Evolutionary conservation across 2,113 vertebrate genomes (phyloP), one percentile per base, ranked within the genome.

Genomic region (Pimephales promelas): DNA sequence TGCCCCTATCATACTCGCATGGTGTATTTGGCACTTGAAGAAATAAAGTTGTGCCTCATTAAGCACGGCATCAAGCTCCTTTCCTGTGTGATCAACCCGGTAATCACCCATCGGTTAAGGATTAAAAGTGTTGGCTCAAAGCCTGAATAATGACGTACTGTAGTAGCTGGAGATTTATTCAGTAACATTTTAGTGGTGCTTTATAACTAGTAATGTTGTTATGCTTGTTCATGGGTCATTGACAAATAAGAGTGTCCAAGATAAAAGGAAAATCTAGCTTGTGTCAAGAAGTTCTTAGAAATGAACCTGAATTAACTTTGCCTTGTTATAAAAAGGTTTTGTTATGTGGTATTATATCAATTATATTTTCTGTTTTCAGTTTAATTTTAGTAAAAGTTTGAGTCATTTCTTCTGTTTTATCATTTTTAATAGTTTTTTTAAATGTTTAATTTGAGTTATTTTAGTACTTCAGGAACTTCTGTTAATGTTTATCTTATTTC

Each of bases 11-110:
- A 31, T 34, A 36, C 20, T 68, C 16, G 0, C 20, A n/a, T 56
- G 72, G 72, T 74, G 72, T 52, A 49, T 52, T 74, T 74, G 72
- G 26, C 72, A 28, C 16, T 49, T 5, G 45, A 74, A 74, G 72
- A 52, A 74, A 74, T 74, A 52, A 26, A 28, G 72, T 31, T 74
- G 31, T 74, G 45, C 70, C 13, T 72, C 36, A 72, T 72, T 72
- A 47, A 72, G 45, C 24, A 26, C 26, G 5, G 16, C 72, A 31
- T 74, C 72, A 52, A 72, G 40, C 40, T 72, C 40, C n/a, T 72
- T 47, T 72, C 70, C 40, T 72, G 43, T 24, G 70, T 16, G 40
- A 26, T 73, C 4, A 73, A 18, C 24, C 4, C 7, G 3, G 26
- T 31, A 52, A 74, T 74, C 47, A 9, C 13, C 47, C 16, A 74